These are phyloP conservation scores for Latrodectus hesperus DNA, from an alignment of 2,888 invertebrate genomes.

Conservation along the genomic window DNA sequence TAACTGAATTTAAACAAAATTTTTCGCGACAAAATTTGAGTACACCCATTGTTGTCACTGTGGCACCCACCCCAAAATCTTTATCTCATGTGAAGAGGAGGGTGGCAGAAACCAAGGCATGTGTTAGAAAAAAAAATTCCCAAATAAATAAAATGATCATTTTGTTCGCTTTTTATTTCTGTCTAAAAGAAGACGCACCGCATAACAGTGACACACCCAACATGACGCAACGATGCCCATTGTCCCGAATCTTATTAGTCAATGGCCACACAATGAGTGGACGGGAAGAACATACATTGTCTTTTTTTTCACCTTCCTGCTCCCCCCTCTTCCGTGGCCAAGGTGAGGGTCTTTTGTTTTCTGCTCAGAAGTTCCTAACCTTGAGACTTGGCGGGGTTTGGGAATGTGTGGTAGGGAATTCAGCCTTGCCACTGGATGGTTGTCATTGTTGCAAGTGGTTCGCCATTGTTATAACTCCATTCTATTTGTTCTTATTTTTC, in stretches of 20 bases:
- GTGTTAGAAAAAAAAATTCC: background rate
- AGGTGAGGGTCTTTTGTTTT: slow-evolving; percentile 64
- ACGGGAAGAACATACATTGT: slow-evolving; percentile 13
- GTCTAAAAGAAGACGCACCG: background rate
- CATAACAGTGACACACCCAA: slow-evolving; percentile 60
- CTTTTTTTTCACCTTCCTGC: slow-evolving; percentile 15
- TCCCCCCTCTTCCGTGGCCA: slow-evolving; percentile 27
- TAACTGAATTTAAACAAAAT: no score
- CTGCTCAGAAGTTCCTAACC: slow-evolving; percentile 36
- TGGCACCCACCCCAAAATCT: slow-evolving; percentile 16
- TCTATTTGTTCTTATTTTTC: slow-evolving; percentile 10
- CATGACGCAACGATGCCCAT: slow-evolving; percentile 46
- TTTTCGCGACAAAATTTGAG: no score
- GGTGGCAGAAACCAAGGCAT: slow-evolving; percentile 29
- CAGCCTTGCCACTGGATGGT: slow-evolving; percentile 37
- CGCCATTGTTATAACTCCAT: background rate
- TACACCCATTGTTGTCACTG: no score
- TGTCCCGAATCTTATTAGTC: slow-evolving; percentile 55
- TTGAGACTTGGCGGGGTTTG: slow-evolving; percentile 22
- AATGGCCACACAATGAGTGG: slow-evolving; percentile 35
- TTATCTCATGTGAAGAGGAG: slow-evolving; percentile 5
- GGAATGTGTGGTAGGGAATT: slow-evolving; percentile 5
- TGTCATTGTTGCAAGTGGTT: slow-evolving; percentile 19
- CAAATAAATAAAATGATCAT: slow-evolving; percentile 31
- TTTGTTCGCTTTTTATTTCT: slow-evolving; percentile 37